Evolutionary conservation across 2,888 invertebrate genomes (phyloP), one percentile per base, ranked within the genome.

Genomic region (Dioctria rufipes): DNA sequence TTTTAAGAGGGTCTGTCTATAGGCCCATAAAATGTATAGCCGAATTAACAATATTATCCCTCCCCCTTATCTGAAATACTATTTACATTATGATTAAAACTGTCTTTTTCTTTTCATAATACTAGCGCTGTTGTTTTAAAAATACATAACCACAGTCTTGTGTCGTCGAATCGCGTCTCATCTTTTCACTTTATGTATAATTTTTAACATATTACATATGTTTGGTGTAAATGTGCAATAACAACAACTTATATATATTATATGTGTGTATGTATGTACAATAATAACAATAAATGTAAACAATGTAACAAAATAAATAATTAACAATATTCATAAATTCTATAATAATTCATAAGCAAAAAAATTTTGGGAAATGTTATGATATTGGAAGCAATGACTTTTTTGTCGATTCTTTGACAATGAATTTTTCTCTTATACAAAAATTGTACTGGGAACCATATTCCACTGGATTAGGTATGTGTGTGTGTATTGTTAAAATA

Each of bases 131-230:
- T 66, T 43, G 6, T 13, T 25, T 66, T 66, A 66, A 66, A 66
- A 66, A 43, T n/a, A n/a, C n/a, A n/a, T 66, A 43, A 66, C 66
- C 43, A 66, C 66, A 43, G 66, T 66, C 42, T 66, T 61, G 11
- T 61, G 61, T 61, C 61, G 8, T 11, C 8, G 8, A 8, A 11
- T 11, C 6, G 5, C 13, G 37, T 65, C 61, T 61, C n/a, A 61
- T 25, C n/a, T 4, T 61, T 60, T 60, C 5, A 3, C 5, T 60
- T 25, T 60, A 13, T 13, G 25, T 25, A 13, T 60, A 60, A 60
- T 11, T 25, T 61, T 61, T 61, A 61, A 61, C 61, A 61, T 4
- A 61, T 11, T 3, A 8, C 6, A 25, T 39, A 3, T 25, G 1
- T 25, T n/a, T 37, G 37, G 37, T 61, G 4, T 39, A 61, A 13